Conservation (phyloP, 2,113 vertebrate species). For the Lethenteron camtschaticum region DNA sequence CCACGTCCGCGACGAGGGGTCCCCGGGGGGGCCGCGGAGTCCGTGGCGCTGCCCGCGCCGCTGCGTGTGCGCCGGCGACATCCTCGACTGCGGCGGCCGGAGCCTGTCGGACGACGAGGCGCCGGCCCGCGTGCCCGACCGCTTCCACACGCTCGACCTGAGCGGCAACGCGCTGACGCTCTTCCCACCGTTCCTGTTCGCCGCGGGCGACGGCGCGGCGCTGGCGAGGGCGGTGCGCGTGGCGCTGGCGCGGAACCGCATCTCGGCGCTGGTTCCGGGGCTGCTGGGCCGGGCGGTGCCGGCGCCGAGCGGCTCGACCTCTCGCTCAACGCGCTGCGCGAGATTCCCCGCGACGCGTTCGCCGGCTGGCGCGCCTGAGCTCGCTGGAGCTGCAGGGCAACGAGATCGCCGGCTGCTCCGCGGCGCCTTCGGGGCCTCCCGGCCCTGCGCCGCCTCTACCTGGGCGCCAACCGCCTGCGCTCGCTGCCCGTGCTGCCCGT, state of each 20-base stretch:
- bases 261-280: slow-evolving; percentile 21
- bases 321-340: slow-evolving; percentile 48
- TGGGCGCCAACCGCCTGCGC: slow-evolving; percentile 65
- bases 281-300: slow-evolving; percentile 39
- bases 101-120: slow-evolving; percentile 22
- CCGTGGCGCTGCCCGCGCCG: slow-evolving; percentile 18
- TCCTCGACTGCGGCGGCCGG: slow-evolving; percentile 52
- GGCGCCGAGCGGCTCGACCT: slow-evolving; percentile 53
- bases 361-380: slow-evolving; percentile 34
- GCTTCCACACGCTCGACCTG: slow-evolving; percentile 42
- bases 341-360: slow-evolving; percentile 37
- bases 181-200: slow-evolving; percentile 30
- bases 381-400: slow-evolving; percentile 77
- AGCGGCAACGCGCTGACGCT: slow-evolving; percentile 45
- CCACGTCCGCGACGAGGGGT: neutral
- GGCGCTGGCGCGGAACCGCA: slow-evolving; percentile 44
- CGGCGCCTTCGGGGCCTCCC: slow-evolving; percentile 30
- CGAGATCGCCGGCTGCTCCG: slow-evolving; percentile 37
- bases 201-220: slow-evolving; percentile 6
- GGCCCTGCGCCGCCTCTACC: slow-evolving; percentile 44
- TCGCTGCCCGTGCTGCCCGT: slow-evolving; percentile 54
- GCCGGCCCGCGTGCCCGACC: slow-evolving; percentile 29
- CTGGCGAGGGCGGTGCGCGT: slow-evolving; percentile 39
- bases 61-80: slow-evolving; percentile 58
- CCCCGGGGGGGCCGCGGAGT: neutral